Evolutionary conservation across 2,113 vertebrate genomes (phyloP).

Genomic region (Pelecanus crispus): DNA sequence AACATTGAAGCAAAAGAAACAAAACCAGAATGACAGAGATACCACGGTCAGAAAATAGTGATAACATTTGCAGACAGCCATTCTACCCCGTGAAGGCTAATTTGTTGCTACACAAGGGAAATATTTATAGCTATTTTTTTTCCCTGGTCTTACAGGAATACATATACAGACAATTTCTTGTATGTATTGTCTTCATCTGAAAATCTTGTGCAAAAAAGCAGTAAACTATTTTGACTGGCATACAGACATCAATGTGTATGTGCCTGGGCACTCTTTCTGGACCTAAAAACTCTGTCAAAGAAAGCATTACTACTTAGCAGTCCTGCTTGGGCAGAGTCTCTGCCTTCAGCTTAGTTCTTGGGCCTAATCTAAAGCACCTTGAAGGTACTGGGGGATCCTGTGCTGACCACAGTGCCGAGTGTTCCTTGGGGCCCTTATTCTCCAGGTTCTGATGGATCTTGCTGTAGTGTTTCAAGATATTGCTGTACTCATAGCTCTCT

Average conservation of each 20-base stretch:
- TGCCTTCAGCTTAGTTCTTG: not conserved
- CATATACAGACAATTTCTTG: not conserved
- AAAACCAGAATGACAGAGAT: not conserved
- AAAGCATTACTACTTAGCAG: not conserved
- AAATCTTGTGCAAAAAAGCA: not conserved
- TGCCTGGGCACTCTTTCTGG: not conserved
- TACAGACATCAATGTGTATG: not conserved
- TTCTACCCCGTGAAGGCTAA: not conserved
- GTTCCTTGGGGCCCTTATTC: not conserved
- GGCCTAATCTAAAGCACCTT: not conserved
- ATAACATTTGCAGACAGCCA: not conserved
- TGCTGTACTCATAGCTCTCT: not conserved
- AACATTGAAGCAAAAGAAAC: not conserved
- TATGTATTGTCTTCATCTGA: not conserved
- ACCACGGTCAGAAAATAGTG: not conserved
- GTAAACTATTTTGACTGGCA: not conserved
- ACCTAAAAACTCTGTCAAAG: not conserved
- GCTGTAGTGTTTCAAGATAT: not conserved
- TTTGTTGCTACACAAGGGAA: not conserved
- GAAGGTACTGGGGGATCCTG: not conserved
- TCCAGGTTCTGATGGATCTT: not conserved
- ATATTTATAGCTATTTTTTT: not conserved
- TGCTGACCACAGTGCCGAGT: not conserved
- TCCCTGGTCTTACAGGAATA: not conserved
- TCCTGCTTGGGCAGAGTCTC: not conserved